Percentiles rank a stretch among this genome's conserved stretches.
phyloP scores from a whole-genome alignment of 1,140 invertebrate species.

The Hypothenemus hampei region DNA sequence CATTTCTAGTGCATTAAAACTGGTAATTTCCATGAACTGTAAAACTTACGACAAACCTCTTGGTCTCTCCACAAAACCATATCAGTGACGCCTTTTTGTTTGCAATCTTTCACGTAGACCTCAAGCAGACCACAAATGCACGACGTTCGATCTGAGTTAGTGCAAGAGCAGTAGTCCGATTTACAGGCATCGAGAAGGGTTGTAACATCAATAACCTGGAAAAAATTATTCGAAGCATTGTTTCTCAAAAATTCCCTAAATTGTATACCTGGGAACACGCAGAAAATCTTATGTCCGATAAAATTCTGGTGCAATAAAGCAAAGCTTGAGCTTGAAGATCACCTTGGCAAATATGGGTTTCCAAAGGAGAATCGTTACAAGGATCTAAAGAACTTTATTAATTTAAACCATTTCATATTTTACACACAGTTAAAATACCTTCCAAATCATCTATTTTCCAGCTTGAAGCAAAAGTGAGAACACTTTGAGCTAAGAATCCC shows the following conservation, averaged over 20 bases:
- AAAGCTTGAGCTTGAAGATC: constrained; percentile 50
- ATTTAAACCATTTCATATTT: constrained; percentile 1
- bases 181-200: constrained; percentile 61
- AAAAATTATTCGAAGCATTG: constrained; percentile 10
- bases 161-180: constrained; percentile 74
- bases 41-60: constrained; percentile 69
- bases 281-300: constrained; percentile 58
- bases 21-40: neutral
- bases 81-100: constrained; percentile 56
- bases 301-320: constrained; percentile 58
- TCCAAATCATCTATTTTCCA: constrained; percentile 63
- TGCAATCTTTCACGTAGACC: constrained; percentile 72
- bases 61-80: constrained; percentile 66
- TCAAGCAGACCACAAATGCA: constrained; percentile 74
- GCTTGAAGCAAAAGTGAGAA: constrained; percentile 55
- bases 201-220: constrained; percentile 52
- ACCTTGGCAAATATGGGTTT: constrained; percentile 49
- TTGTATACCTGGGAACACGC: constrained; percentile 56
- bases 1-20: neutral
- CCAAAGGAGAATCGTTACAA: constrained; percentile 54
- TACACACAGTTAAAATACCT: constrained; percentile 51
- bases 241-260: neutral
- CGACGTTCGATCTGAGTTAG: constrained; percentile 49
- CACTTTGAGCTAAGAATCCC: constrained; percentile 48
- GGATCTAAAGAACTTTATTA: constrained; percentile 48